Conservation (phyloP, 1,140 invertebrate genomes). For the Drosophila pruinosa region DNA sequence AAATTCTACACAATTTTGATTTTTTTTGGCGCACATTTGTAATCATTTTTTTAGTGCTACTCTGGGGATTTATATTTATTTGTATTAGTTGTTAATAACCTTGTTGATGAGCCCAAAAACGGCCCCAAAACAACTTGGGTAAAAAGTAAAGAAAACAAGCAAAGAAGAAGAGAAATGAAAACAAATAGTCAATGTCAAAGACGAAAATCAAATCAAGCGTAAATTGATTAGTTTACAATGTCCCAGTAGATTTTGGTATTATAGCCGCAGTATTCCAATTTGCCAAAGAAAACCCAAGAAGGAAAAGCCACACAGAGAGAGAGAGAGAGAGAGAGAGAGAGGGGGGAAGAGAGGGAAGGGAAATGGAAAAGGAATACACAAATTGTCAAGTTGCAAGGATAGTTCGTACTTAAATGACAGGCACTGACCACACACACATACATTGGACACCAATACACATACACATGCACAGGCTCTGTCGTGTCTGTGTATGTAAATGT, state of each 20-base stretch:
- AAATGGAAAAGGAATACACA: background rate
- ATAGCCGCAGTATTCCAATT: constrained; percentile 50
- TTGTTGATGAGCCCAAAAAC: too few relatives aligned
- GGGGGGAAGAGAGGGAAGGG: background rate
- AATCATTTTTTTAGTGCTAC: too few relatives aligned
- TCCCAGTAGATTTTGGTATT: constrained; percentile 41
- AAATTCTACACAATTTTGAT: too few relatives aligned
- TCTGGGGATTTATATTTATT: background rate
- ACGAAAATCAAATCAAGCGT: constrained; percentile 34
- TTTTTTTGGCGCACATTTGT: background rate
- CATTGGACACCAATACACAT: background rate
- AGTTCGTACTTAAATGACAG: constrained; percentile 24
- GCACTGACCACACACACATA: constrained; percentile 5
- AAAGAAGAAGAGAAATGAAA: background rate
- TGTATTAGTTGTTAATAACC: background rate
- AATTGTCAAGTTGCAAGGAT: background rate
- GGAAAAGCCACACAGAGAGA: background rate
- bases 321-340: background rate
- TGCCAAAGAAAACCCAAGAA: constrained; percentile 6
- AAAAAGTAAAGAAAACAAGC: background rate
- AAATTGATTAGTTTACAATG: constrained; percentile 48
- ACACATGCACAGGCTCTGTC: background rate
- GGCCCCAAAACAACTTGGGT: too few relatives aligned
- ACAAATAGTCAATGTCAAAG: constrained; percentile 4
- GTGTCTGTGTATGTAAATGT: constrained; percentile 31